Base-by-base conservation (phyloP, 1,140 invertebrate species). In the Zaprionus kolodkinae region DNA sequence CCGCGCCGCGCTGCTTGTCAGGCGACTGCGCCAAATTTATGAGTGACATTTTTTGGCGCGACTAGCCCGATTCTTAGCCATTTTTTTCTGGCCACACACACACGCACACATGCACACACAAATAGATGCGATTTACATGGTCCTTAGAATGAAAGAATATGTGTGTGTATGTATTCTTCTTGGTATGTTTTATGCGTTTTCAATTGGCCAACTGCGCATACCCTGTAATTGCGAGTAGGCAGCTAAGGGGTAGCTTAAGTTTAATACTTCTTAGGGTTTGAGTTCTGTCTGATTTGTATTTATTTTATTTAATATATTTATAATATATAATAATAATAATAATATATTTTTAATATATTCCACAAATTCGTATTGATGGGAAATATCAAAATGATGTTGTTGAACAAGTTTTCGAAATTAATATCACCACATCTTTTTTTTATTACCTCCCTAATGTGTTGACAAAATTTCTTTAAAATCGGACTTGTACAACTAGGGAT, bases 11-110 rank as follows among this genome's bases (percentile, higher is more conserved):
- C 27, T 30, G 65, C 65, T 69, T 75, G 72, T 75, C 72, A 71
- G 60, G 54, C 72, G 68, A 71, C 60, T 71, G 67, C 74, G 70
- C 65, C 72, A 73, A 83, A 87, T 87, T 87, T 87, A 87, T 83
- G 84, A 78, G 80, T 87, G 84, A 83, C 77, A 88, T 73, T 87
- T 81, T 72, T 87, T 91, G 79, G 87, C 81, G 65, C 74, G 55
- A 55, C 66, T 68, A 50, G 43, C 64, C 59, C 60, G 70, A 64
- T 71, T 71, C 60, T 71, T 59, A 71, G 67, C 30, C 61, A 52
- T 64, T 64, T 70, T 55, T 54, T 30, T 30, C 62, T 17, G 45
- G 50, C 69, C 38, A 76, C 69, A 67, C 67, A 65, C 56, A 25
- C 50, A 69, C 48, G 27, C n/a, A 67, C n/a, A 65, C 35, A 57